Evolutionary conservation across 1,140 invertebrate species (phyloP), one percentile per base, ranked within the genome.

Genomic region (Drosophila chauvacae): DNA sequence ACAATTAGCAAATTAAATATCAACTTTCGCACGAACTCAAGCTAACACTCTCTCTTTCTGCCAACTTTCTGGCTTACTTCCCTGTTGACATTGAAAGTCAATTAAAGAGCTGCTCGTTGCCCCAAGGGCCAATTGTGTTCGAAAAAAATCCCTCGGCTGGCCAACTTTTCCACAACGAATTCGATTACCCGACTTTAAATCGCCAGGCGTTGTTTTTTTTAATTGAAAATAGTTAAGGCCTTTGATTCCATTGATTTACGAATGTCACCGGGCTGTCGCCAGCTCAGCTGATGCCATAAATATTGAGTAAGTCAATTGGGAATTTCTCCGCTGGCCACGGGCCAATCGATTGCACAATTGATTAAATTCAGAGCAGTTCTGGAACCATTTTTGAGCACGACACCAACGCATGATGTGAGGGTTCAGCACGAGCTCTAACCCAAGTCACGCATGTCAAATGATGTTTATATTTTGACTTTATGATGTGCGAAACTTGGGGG

Each of bases 1-100:
- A 78, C 85, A 87, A 87, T 87, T 87, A 90, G 80, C 77, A 80
- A 90, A 84, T 87, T 84, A 90, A 88, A 80, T 84, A 77, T 55
- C 47, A 83, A 80, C 76, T 80, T 83, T 87, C 65, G 55, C 48
- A 78, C 68, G 60, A 50, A 18, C 44, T 35, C 51, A 20, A 44
- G 47, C 47, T 37, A 45, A 14, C 16, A 45, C 47, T 23, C 53
- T 77, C 10, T 7, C 63, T 37, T 23, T 48, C 39, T 26, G 44
- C 20, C 30, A 41, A 53, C 64, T 63, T 69, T 68, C 41, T 37
- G 30, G 37, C 37, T 16, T 23, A 39, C 53, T 55, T 55, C 53
- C 20, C 16, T 26, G 35, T 57, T 62, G 68, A 88, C 83, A 88
- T 83, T 80, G 72, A 83, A 86, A 88, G 77, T 64, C 83, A 87